Conservation (phyloP, 64 coral and sea anemone genomes). For the Trachythela sp. region DNA sequence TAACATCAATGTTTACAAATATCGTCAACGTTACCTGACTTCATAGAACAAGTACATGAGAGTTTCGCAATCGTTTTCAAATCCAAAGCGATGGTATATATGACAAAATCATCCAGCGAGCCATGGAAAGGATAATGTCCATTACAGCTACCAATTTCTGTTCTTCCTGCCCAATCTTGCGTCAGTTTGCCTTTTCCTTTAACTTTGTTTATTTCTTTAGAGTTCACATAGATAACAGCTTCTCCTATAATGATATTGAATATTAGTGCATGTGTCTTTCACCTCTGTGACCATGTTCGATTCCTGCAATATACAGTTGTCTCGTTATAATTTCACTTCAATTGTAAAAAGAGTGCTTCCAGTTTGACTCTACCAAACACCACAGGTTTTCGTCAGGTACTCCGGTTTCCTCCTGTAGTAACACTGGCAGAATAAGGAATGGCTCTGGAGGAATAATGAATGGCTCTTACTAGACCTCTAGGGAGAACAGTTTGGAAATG, state of each 20-base stretch:
- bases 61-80: conserved; percentile 49
- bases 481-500: too few relatives aligned
- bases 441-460: too few relatives aligned
- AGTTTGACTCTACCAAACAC: too few relatives aligned
- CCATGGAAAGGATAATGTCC: conserved; percentile 45
- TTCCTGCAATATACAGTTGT: too few relatives aligned
- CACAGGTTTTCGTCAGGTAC: too few relatives aligned
- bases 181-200: conserved; percentile 50
- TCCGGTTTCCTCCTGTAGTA: not conserved
- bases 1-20: too few relatives aligned
- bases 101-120: conserved; percentile 59
- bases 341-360: too few relatives aligned
- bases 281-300: too few relatives aligned
- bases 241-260: conserved; percentile 28
- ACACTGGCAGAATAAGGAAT: too few relatives aligned
- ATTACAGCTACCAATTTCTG: conserved; percentile 64
- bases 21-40: conserved; percentile 14
- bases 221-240: conserved; percentile 58
- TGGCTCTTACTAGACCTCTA: too few relatives aligned
- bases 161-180: conserved; percentile 46
- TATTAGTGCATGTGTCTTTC: too few relatives aligned
- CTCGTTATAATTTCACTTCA: too few relatives aligned
- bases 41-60: conserved; percentile 55
- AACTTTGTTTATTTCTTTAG: conserved; percentile 32
- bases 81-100: conserved; percentile 52